These are phyloP conservation scores for Drosophila engyochracea DNA, from an alignment of 2,888 invertebrate genomes.

Conservation along the genomic window DNA sequence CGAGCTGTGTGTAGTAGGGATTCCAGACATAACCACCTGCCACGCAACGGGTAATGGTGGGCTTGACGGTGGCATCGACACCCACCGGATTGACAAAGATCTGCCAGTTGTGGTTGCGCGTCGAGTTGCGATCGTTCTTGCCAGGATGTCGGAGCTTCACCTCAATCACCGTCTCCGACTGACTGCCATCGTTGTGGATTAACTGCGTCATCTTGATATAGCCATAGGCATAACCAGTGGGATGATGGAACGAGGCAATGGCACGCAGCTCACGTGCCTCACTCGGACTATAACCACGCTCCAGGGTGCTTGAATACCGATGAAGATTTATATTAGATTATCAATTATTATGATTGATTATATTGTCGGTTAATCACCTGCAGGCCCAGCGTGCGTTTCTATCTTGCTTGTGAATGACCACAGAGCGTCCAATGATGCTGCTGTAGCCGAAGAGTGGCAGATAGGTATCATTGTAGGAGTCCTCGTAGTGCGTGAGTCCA, in stretches of 20 bases:
- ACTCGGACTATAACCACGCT: slow-evolving; percentile 94
- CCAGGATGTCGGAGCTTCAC: slow-evolving; percentile 95
- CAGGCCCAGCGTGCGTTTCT: slow-evolving; percentile 92
- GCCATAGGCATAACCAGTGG: slow-evolving; percentile 93
- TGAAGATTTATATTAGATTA: background rate
- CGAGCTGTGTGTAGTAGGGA: slow-evolving; percentile 95
- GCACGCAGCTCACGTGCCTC: slow-evolving; percentile 94
- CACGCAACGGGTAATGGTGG: slow-evolving; percentile 92
- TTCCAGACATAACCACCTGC: slow-evolving; percentile 97
- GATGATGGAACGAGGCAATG: slow-evolving; percentile 96
- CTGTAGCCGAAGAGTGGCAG: slow-evolving; percentile 92
- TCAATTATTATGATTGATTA: background rate
- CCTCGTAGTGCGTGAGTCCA: slow-evolving; percentile 87
- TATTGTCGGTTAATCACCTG: slow-evolving; percentile 45
- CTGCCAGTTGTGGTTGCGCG: slow-evolving; percentile 94
- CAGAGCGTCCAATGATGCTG: slow-evolving; percentile 94
- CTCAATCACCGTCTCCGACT: slow-evolving; percentile 96
- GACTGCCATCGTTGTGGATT: slow-evolving; percentile 93
- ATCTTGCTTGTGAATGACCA: slow-evolving; percentile 91
- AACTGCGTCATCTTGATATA: slow-evolving; percentile 95
- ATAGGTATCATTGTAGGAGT: slow-evolving; percentile 91
- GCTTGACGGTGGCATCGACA: slow-evolving; percentile 94
- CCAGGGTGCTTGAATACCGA: slow-evolving; percentile 88
- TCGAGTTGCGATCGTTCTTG: slow-evolving; percentile 93
- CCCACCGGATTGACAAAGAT: slow-evolving; percentile 96